phyloP scores from a whole-genome alignment of 2,888 invertebrate genomes.

The Amorpha juglandis region DNA sequence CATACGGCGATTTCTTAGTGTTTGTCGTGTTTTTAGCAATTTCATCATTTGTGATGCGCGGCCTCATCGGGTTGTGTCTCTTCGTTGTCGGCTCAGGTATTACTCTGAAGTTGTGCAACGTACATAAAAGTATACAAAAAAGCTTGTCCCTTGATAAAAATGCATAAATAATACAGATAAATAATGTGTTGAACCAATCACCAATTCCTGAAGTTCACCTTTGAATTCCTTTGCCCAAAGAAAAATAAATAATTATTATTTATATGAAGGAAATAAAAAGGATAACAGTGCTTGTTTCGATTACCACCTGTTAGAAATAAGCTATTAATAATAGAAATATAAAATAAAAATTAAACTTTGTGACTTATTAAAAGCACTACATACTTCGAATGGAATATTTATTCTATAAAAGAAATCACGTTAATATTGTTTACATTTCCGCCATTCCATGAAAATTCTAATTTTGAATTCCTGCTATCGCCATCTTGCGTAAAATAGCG shows the following conservation, averaged over 20 bases:
- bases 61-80: slow-evolving; percentile 56
- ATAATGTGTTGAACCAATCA: slow-evolving; percentile 17
- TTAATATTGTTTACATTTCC: slow-evolving; percentile 20
- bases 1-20: slow-evolving; percentile 69
- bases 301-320: background rate
- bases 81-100: slow-evolving; percentile 63
- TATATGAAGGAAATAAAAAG: background rate
- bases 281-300: background rate
- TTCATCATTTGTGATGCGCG: slow-evolving; percentile 53
- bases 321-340: background rate
- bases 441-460: slow-evolving; percentile 6
- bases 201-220: background rate
- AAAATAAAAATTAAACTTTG: too few relatives aligned
- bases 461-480: slow-evolving; percentile 18
- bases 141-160: slow-evolving; percentile 6
- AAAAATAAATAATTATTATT: background rate
- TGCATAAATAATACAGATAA: slow-evolving; percentile 13
- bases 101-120: slow-evolving; percentile 65
- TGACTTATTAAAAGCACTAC: background rate
- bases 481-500: slow-evolving; percentile 22
- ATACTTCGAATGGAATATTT: background rate
- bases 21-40: slow-evolving; percentile 59
- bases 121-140: slow-evolving; percentile 30
- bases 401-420: background rate
- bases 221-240: slow-evolving; percentile 6